Conservation (phyloP, 2,113 vertebrate species). For the Kryptolebias marmoratus region DNA sequence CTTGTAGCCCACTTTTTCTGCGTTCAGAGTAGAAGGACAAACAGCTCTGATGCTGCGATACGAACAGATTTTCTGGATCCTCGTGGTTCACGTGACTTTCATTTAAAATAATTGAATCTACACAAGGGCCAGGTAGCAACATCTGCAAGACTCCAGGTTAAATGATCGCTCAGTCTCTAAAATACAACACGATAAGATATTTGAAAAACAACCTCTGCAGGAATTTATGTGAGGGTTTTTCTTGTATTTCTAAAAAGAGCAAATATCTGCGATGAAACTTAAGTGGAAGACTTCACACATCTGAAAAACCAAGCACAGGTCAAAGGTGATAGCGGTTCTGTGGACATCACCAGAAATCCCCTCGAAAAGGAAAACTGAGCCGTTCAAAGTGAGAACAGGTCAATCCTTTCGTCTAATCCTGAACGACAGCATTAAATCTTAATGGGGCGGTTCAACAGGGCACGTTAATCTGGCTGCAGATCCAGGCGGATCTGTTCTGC, state of each 20-base stretch:
- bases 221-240: too few species aligned
- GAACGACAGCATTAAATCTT: conserved; percentile 46
- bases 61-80: neutral
- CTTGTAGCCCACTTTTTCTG: too few species aligned
- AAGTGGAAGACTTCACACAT: neutral
- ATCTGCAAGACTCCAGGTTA: neutral
- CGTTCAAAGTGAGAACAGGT: neutral
- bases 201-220: too few species aligned
- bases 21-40: too few species aligned
- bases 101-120: neutral
- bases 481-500: conserved; percentile 25
- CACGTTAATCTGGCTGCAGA: conserved; percentile 31
- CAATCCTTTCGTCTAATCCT: conserved; percentile 34
- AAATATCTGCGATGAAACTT: too few species aligned
- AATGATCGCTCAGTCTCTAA: too few species aligned
- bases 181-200: too few species aligned
- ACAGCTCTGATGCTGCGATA: too few species aligned
- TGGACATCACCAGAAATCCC: neutral
- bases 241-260: too few species aligned
- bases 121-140: neutral
- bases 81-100: neutral
- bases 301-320: neutral
- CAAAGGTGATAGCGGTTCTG: neutral
- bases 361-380: conserved; percentile 1
- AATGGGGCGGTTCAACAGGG: conserved; percentile 47